Evolutionary conservation across 2,113 vertebrate genomes (phyloP).

Genomic region (Peromyscus leucopus): DNA sequence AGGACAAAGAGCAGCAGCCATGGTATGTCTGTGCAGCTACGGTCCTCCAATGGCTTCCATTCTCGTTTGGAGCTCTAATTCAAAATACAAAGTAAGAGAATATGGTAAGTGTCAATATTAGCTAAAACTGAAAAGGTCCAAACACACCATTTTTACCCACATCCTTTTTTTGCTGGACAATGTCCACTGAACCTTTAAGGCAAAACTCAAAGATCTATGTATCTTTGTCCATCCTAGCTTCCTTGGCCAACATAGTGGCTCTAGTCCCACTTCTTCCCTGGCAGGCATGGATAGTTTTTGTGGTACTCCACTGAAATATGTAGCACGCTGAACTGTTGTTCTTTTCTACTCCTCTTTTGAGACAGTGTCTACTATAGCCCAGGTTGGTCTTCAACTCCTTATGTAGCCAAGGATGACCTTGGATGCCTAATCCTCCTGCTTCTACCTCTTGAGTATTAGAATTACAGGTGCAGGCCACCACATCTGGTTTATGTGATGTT

Average conservation of each 20-base stretch:
- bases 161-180: not conserved
- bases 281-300: not conserved
- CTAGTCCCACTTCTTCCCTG: not conserved
- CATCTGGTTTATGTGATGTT: not conserved
- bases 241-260: not conserved
- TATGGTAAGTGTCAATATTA: not conserved
- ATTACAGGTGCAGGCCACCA: not conserved
- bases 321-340: not conserved
- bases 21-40: conserved; percentile 97
- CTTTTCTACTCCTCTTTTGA: not conserved
- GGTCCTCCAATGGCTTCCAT: conserved; percentile 98
- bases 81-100: conserved; percentile 72
- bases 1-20: conserved; percentile 97
- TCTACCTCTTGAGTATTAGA: not conserved
- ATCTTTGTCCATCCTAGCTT: not conserved
- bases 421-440: not conserved
- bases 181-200: not conserved
- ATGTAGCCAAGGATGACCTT: not conserved
- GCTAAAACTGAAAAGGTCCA: conserved; percentile 18
- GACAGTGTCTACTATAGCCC: not conserved
- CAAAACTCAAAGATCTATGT: not conserved
- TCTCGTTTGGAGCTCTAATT: conserved; percentile 96
- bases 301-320: not conserved
- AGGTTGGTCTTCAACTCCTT: not conserved
- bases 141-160: not conserved